Evolutionary conservation across 2,797 vertebrate genomes (phyloP).

Genomic region (Novumbra hubbsi): DNA sequence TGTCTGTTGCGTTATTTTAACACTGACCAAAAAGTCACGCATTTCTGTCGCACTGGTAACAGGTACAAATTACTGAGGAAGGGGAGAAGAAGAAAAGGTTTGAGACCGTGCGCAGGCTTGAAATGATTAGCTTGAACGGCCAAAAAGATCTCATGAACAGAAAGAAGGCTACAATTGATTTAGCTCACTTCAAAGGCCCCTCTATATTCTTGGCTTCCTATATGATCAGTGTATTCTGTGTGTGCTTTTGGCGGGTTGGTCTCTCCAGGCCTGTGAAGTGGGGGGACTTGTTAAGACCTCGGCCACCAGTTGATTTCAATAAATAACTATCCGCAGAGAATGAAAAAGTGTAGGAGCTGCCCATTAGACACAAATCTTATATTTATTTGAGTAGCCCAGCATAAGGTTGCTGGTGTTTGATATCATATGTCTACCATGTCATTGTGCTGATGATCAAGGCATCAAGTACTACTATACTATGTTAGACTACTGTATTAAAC

Average conservation of each 20-base stretch:
- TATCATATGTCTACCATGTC: no score
- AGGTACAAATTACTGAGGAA: slow-evolving; percentile 59
- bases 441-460: no score
- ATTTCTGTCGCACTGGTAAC: slow-evolving; percentile 75
- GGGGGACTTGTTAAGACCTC: no score
- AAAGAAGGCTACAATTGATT: background rate
- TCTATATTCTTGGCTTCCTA: background rate
- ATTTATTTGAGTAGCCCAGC: no score
- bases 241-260: background rate
- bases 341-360: no score
- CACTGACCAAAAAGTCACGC: slow-evolving; percentile 61
- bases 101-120: background rate
- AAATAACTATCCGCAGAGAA: no score
- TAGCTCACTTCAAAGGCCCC: background rate
- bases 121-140: background rate
- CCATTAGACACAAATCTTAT: no score
- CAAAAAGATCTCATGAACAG: background rate
- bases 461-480: no score
- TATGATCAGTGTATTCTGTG: background rate
- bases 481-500: no score
- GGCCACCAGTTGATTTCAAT: no score
- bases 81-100: background rate
- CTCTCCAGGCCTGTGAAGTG: background rate
- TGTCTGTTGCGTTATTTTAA: background rate
- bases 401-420: no score